Evolutionary conservation across 92 coral and sea anemone species (phyloP).

Genomic region (Muricea muricata): DNA sequence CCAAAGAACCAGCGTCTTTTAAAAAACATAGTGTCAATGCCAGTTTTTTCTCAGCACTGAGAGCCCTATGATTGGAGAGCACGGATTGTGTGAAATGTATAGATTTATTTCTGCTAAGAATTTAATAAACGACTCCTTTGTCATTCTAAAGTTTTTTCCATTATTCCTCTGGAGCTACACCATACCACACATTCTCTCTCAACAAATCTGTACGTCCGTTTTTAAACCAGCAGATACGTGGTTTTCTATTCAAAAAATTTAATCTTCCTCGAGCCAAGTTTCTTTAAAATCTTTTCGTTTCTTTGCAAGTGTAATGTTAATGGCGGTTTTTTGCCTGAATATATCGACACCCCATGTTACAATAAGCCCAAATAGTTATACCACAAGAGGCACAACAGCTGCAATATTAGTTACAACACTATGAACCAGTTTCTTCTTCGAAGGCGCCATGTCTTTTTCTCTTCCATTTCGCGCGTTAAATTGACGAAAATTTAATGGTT

Average conservation of each 20-base stretch:
- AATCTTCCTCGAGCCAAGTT: background rate
- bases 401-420: background rate
- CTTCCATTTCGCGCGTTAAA: too few species aligned
- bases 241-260: too few species aligned
- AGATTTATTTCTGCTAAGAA: conserved; percentile 23
- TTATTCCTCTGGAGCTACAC: conserved; percentile 39
- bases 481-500: too few species aligned
- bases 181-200: conserved; percentile 47
- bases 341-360: too few species aligned
- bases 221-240: conserved; percentile 56
- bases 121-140: conserved; percentile 39
- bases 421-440: background rate
- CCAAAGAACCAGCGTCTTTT: conserved; percentile 50
- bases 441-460: background rate
- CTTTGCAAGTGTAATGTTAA: too few species aligned
- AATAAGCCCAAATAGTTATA: background rate
- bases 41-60: conserved; percentile 59
- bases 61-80: conserved; percentile 61
- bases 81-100: conserved; percentile 53
- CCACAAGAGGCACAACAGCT: background rate
- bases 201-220: conserved; percentile 45
- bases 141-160: conserved; percentile 57
- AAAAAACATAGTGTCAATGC: conserved; percentile 59
- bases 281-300: background rate
- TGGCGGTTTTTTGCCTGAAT: too few species aligned